These are phyloP conservation scores for Sphenopsis melanotis DNA, from an alignment of 2,797 vertebrate species.

Conservation along the genomic window DNA sequence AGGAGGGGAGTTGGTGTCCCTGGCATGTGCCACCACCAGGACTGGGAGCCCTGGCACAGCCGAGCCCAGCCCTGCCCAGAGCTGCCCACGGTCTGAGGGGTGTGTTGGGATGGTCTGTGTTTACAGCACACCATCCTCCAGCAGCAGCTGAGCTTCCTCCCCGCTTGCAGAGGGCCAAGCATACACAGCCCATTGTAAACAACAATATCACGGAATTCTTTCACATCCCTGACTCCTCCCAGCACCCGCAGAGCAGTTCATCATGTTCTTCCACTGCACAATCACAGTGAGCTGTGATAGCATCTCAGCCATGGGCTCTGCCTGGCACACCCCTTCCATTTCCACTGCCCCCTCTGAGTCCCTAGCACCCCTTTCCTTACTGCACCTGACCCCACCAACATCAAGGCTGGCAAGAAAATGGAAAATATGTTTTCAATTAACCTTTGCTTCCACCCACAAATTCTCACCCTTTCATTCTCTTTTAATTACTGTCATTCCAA, in stretches of 20 bases:
- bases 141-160: slow-evolving; percentile 10
- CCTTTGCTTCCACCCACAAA: slow-evolving; percentile 36
- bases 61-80: not conserved
- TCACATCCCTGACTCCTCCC: slow-evolving; percentile 37
- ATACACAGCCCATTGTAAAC: not conserved
- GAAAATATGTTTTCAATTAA: slow-evolving; percentile 44
- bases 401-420: slow-evolving; percentile 51
- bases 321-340: slow-evolving; percentile 53
- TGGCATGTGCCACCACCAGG: not conserved
- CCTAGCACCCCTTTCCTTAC: slow-evolving; percentile 9
- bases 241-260: slow-evolving; percentile 1
- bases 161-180: slow-evolving; percentile 10
- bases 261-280: slow-evolving; percentile 25
- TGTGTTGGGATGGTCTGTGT: not conserved
- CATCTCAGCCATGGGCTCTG: slow-evolving; percentile 11
- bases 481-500: slow-evolving; percentile 50
- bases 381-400: slow-evolving; percentile 23
- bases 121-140: not conserved
- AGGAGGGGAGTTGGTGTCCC: not conserved
- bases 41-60: not conserved
- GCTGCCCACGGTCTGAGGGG: not conserved
- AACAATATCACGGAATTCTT: not conserved
- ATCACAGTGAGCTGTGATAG: not conserved
- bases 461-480: slow-evolving; percentile 50
- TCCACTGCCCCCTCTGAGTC: not conserved